Percentiles rank a stretch among this genome's conserved stretches.
These are phyloP conservation scores for Drosophila subpulchrella DNA, from an alignment of 1,140 invertebrate genomes.

Conservation along the genomic window DNA sequence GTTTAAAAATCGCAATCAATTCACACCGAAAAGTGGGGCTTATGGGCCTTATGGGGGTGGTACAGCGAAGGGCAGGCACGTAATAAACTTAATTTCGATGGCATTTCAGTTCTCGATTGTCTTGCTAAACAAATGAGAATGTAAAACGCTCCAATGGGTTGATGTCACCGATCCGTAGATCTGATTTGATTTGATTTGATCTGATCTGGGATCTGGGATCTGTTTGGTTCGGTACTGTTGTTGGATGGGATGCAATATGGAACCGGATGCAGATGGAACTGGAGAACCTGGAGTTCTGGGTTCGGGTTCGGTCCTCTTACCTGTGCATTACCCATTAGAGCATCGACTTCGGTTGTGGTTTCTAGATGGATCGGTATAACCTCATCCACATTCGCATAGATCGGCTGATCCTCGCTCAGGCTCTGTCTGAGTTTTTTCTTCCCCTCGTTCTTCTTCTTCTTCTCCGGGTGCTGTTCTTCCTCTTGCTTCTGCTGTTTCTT, in stretches of 20 bases:
- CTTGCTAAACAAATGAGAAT: conserved; percentile 29
- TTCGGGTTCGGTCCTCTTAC: conserved; percentile 41
- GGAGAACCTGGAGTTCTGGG: conserved; percentile 14
- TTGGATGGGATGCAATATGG: conserved; percentile 39
- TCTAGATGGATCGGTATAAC: conserved; percentile 15
- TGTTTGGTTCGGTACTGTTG: conserved; percentile 15
- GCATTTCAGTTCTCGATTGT: conserved; percentile 27
- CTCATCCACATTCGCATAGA: conserved; percentile 67
- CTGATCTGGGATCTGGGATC: conserved; percentile 11
- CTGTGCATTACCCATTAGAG: conserved; percentile 74
- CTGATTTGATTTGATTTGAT: neutral
- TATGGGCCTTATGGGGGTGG: conserved; percentile 1
- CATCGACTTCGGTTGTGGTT: conserved; percentile 47
- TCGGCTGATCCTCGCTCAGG: conserved; percentile 43
- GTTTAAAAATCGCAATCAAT: conserved; percentile 62
- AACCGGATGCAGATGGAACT: conserved; percentile 43
- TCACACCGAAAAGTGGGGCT: conserved; percentile 29
- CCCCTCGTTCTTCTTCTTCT: conserved; percentile 15
- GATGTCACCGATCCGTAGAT: conserved; percentile 28
- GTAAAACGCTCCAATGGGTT: conserved; percentile 33
- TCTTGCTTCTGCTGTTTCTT: conserved; percentile 66
- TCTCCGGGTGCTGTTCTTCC: conserved; percentile 1
- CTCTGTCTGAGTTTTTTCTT: conserved; percentile 28
- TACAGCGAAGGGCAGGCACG: conserved; percentile 33
- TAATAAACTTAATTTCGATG: conserved; percentile 70